Evolutionary conservation across 1,140 invertebrate species (phyloP).

Genomic region (Vollenhovia emeryi): DNA sequence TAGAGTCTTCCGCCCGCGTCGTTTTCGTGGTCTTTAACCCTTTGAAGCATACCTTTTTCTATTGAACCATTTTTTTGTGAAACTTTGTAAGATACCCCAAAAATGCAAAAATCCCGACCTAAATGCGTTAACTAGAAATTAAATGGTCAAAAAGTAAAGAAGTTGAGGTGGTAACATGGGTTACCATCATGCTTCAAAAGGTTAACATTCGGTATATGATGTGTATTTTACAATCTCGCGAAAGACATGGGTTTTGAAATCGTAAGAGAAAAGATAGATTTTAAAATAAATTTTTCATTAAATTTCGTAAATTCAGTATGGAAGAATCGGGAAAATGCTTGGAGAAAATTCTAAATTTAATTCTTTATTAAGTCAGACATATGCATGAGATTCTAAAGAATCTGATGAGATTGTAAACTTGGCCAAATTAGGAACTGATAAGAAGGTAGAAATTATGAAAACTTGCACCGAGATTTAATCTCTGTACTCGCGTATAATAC

Average conservation of each 20-base stretch:
- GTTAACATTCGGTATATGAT: not conserved
- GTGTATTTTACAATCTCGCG: not conserved
- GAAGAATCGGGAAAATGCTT: not conserved
- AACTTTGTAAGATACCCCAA: no score
- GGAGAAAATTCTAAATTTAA: not conserved
- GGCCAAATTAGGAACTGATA: not conserved
- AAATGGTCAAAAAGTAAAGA: no score
- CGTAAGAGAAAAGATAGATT: not conserved
- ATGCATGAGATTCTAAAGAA: not conserved
- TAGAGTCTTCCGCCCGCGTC: not conserved
- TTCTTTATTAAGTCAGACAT: not conserved
- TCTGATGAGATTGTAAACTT: slow-evolving; percentile 1
- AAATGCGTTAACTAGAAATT: no score
- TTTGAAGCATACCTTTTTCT: no score
- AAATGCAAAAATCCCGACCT: no score
- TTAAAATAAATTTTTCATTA: not conserved
- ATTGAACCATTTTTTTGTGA: no score
- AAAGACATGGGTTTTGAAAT: not conserved
- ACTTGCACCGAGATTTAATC: slow-evolving; percentile 10
- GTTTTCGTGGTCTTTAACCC: not conserved
- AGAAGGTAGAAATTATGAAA: not conserved
- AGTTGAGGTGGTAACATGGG: no score
- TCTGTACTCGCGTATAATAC: not conserved
- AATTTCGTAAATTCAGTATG: not conserved
- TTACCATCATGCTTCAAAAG: no score